Evolutionary conservation across 2,113 vertebrate species (phyloP).

Genomic region (Stomatorhinus ivindoensis): DNA sequence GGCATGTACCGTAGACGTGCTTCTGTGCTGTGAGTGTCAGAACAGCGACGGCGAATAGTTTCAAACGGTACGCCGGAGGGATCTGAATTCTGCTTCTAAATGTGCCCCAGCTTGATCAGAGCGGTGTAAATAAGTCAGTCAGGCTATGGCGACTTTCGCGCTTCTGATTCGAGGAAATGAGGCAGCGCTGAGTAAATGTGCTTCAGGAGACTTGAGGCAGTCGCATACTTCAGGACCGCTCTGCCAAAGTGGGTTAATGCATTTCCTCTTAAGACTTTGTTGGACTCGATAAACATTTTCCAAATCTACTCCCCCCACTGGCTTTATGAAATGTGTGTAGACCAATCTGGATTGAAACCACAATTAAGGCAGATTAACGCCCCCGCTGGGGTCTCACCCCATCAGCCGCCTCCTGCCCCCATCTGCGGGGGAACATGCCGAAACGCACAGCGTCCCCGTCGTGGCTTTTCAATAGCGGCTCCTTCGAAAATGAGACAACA

Average conservation of each 20-base stretch:
- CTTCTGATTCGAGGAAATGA: not conserved
- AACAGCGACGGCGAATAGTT: not conserved
- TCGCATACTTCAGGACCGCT: not conserved
- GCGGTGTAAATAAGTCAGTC: not conserved
- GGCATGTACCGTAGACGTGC: not conserved
- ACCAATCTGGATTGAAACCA: conserved; percentile 12
- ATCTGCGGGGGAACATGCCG: not conserved
- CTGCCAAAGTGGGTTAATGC: not conserved
- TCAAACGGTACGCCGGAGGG: not conserved
- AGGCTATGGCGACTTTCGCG: not conserved
- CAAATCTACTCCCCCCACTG: not conserved
- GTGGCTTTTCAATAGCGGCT: not conserved
- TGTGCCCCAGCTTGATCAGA: not conserved
- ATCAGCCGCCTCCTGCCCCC: not conserved
- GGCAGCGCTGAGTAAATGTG: not conserved
- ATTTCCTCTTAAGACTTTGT: not conserved
- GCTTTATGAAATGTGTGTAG: not conserved
- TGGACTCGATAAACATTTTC: not conserved
- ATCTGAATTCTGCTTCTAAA: not conserved
- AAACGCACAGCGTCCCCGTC: not conserved
- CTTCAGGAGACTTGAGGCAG: not conserved
- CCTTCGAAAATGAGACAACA: not conserved
- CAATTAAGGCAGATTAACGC: conserved; percentile 16
- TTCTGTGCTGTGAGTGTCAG: not conserved
- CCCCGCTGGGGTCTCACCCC: not conserved